These are phyloP conservation scores for Chiroxiphia lanceolata DNA, from an alignment of 2,797 vertebrate species.

Conservation along the genomic window DNA sequence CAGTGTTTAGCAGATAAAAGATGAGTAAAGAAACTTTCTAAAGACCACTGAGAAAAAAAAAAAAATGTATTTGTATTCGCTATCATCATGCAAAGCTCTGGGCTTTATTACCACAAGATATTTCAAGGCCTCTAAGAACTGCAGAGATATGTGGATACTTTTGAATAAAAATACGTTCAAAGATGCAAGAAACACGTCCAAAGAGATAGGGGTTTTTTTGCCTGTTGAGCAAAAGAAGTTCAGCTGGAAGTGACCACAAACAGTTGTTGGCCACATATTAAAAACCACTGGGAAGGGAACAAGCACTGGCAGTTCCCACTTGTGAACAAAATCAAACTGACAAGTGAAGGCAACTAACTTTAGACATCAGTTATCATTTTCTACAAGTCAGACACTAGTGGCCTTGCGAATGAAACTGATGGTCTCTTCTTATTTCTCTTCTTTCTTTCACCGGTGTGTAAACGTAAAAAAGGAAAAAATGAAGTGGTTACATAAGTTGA, in stretches of 20 bases:
- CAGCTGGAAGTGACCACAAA: constrained; percentile 17
- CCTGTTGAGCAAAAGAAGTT: background rate
- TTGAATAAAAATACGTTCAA: background rate
- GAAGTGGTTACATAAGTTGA: background rate
- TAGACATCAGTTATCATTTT: background rate
- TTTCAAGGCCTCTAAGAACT: background rate
- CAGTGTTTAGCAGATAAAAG: constrained; percentile 38
- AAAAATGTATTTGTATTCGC: background rate
- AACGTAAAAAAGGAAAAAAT: background rate
- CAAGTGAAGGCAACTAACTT: constrained; percentile 24
- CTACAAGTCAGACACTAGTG: background rate
- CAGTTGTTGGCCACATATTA: constrained; percentile 9
- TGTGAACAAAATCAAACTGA: constrained; percentile 2
- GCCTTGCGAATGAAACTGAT: background rate
- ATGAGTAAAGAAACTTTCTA: constrained; percentile 55
- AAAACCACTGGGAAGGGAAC: constrained; percentile 27
- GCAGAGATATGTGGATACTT: background rate
- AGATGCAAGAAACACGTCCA: background rate
- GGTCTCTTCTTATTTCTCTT: background rate
- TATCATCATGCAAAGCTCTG: background rate
- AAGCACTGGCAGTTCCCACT: constrained; percentile 18
- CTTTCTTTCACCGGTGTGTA: background rate
- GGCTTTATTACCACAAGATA: background rate
- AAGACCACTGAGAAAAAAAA: background rate
- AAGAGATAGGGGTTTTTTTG: background rate